Percentiles rank a stretch among this genome's conserved stretches.
Evolutionary conservation across 2,113 vertebrate genomes (phyloP).

Genomic region (Austrofundulus limnaeus): DNA sequence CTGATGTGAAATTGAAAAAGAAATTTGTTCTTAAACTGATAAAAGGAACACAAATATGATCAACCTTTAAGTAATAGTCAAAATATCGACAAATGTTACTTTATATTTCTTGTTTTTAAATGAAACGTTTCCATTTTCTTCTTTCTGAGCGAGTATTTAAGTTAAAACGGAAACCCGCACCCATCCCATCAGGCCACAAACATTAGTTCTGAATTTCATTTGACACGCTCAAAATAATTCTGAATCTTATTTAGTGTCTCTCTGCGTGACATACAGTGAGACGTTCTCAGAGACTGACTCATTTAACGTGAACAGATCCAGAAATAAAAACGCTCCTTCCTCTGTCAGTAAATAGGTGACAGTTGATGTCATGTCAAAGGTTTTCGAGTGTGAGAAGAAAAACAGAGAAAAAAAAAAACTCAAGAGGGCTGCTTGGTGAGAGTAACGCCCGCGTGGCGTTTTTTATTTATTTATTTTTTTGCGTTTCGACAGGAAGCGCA

Average conservation of each 20-base stretch:
- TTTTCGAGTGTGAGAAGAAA: conserved; percentile 31
- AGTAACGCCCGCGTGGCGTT: conserved; percentile 4
- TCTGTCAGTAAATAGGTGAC: conserved; percentile 25
- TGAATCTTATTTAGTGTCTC: background rate
- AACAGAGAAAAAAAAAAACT: conserved; percentile 51
- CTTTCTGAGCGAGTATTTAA: background rate
- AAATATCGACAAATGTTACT: background rate
- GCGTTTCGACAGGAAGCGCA: conserved; percentile 33
- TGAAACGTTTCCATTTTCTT: background rate
- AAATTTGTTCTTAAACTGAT: background rate
- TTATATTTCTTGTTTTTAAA: background rate
- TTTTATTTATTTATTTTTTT: too few species aligned
- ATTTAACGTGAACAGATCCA: conserved; percentile 40
- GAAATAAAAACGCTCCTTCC: conserved; percentile 41
- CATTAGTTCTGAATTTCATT: conserved; percentile 16
- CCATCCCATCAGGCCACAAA: background rate
- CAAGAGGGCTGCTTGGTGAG: conserved; percentile 50
- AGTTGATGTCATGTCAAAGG: conserved; percentile 60
- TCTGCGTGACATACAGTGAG: conserved; percentile 1
- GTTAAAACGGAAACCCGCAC: background rate
- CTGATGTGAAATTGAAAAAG: background rate
- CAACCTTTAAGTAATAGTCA: too few species aligned
- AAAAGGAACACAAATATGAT: too few species aligned
- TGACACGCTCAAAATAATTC: conserved; percentile 15
- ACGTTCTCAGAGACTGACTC: conserved; percentile 20